phyloP scores from a whole-genome alignment of 1,140 invertebrate genomes.

The Stegodyphus dumicola region DNA sequence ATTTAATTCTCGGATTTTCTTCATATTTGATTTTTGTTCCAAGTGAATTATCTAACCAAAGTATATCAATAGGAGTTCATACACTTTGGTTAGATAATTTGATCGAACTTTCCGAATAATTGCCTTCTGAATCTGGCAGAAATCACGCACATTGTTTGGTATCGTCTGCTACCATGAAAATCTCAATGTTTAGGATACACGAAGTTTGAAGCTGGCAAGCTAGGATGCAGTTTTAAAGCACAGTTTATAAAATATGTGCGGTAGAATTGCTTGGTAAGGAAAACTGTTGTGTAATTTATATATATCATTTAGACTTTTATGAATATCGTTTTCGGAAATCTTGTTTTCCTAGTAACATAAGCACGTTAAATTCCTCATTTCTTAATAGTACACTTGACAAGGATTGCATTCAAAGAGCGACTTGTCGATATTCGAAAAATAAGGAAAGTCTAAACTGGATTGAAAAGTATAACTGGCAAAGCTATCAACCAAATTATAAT shows the following conservation, averaged over 20 bases:
- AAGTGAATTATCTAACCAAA: no score
- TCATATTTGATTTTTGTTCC: no score
- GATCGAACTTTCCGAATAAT: no score
- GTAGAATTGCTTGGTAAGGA: conserved; percentile 39
- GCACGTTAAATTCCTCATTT: background rate
- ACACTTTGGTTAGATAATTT: no score
- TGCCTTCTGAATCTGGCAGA: no score
- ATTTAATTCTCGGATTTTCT: no score
- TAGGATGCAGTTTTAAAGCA: background rate
- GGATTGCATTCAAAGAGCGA: conserved; percentile 20
- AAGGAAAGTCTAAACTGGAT: conserved; percentile 29
- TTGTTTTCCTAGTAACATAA: no score
- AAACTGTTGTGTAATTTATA: background rate
- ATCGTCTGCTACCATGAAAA: no score
- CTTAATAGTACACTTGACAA: conserved; percentile 35
- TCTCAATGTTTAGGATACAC: no score
- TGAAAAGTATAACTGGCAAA: conserved; percentile 42
- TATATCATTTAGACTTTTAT: background rate
- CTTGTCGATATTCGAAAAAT: conserved; percentile 38
- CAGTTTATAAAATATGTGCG: conserved; percentile 24
- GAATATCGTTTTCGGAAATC: no score
- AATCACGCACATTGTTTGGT: no score
- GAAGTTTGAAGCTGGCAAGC: background rate
- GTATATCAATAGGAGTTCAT: no score
- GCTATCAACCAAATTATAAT: conserved; percentile 35